Evolutionary conservation across 1,140 invertebrate species (phyloP), one percentile per base, ranked within the genome.

Genomic region (Diabrotica undecimpunctata): DNA sequence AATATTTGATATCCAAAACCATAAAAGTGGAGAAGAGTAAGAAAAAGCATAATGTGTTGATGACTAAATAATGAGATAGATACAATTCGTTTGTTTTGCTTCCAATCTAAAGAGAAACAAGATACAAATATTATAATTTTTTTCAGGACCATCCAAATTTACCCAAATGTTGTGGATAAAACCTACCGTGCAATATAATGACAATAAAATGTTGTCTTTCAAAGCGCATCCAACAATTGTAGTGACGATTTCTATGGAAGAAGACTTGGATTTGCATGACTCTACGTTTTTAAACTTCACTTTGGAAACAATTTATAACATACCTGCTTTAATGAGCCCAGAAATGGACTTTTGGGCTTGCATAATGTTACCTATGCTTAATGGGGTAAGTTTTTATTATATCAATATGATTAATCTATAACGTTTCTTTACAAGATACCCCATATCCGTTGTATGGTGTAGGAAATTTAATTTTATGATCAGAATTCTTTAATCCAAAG

Each of bases 241-340:
- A 9, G 61, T 74, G 6, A 70, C 65, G 35, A 66, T 75, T 14
- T 60, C 61, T 3, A 67, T 74, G 14, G 71, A 71, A 50, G 65
- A 68, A 50, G 60, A 65, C 8, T 37, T 60, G 7, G 51, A 55
- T 54, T 56, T 66, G 6, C 3, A 59, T 36, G 51, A 55, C 5
- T 46, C 65, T 55, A 39, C 55, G 14, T 63, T 75, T 59, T 36
- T 75, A 7, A 68, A 71, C 54, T 65, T 75, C 52, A 75, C 74
- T 7, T 52, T 72, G 1, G 72, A 76, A 63, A 71, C 72, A 0
- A 71, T 75, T 64, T 76, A 66, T 53, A 74, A 74, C 62, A 46
- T 71, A 11, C 74, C 72, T 10, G 12, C 37, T 14, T 37, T 72
- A 11, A 71, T 76, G 68, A 36, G 38, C 13, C 12, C 62, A 7